These are phyloP conservation scores for Maconellicoccus hirsutus DNA, from an alignment of 1,140 invertebrate species.

Conservation along the genomic window DNA sequence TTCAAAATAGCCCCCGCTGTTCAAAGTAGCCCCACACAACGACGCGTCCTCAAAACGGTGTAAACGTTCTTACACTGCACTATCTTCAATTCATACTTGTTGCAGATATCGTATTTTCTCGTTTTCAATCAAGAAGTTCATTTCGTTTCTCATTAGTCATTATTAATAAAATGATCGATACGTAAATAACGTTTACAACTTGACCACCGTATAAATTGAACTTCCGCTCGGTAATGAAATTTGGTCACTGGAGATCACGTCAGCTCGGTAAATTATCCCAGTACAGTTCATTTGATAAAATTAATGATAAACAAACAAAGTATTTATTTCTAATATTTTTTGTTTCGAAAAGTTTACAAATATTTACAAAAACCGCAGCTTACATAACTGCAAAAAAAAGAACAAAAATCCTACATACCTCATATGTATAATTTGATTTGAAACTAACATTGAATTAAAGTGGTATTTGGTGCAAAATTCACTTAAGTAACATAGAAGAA, in stretches of 20 bases:
- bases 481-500: background rate
- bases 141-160: no score
- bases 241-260: no score
- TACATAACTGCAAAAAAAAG: background rate
- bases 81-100: no score
- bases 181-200: no score
- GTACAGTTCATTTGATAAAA: background rate
- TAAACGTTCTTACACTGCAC: no score
- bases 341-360: background rate
- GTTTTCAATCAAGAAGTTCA: no score
- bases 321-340: slow-evolving; percentile 6
- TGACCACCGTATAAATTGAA: background rate
- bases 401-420: background rate
- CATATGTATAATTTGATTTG: slow-evolving; percentile 8
- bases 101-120: no score
- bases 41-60: no score
- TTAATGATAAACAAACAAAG: background rate
- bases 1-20: no score
- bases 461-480: background rate
- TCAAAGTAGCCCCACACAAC: no score
- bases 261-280: no score
- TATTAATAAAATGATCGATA: no score
- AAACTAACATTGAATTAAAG: background rate
- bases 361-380: background rate
- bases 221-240: background rate